Percentiles rank a stretch among this genome's conserved stretches.
Conservation (phyloP, 2,797 vertebrate species). For the Tapera naevia region DNA sequence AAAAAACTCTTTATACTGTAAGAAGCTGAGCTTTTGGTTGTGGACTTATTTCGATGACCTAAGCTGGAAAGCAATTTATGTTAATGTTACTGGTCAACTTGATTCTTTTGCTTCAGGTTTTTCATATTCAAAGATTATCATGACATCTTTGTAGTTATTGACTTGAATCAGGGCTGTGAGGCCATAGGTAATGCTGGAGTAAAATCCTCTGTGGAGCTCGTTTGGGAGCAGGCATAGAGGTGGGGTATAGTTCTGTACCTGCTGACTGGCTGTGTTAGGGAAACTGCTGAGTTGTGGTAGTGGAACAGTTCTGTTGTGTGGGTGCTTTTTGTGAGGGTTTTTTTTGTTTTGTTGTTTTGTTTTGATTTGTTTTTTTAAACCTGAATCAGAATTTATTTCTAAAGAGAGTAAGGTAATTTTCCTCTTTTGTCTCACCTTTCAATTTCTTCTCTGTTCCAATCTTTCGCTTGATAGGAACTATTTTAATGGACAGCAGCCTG, state of each 20-base stretch:
- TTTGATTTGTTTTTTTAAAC: background rate
- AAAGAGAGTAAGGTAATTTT: background rate
- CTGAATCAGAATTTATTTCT: background rate
- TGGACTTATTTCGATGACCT: background rate
- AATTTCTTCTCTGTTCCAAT: background rate
- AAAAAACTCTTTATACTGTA: background rate
- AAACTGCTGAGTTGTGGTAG: background rate
- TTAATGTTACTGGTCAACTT: background rate
- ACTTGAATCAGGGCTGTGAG: background rate
- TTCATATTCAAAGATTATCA: accelerated
- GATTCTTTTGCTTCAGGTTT: background rate
- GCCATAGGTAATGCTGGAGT: background rate
- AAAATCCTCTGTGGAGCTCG: background rate
- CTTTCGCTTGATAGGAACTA: background rate
- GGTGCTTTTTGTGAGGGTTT: background rate
- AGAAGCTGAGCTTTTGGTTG: slow-evolving; percentile 8
- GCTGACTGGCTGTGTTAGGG: accelerated
- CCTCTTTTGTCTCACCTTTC: background rate
- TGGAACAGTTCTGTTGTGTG: background rate
- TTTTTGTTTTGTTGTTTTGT: background rate
- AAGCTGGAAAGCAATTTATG: background rate
- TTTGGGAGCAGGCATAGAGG: background rate
- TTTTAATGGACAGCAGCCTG: background rate
- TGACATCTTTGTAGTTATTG: background rate
- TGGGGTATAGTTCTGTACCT: background rate